A percentile compares a stretch with the other conserved stretches of the same genome.
These are phyloP conservation scores for Chydorus sphaericus DNA, from an alignment of 2,888 invertebrate species.

Conservation along the genomic window DNA sequence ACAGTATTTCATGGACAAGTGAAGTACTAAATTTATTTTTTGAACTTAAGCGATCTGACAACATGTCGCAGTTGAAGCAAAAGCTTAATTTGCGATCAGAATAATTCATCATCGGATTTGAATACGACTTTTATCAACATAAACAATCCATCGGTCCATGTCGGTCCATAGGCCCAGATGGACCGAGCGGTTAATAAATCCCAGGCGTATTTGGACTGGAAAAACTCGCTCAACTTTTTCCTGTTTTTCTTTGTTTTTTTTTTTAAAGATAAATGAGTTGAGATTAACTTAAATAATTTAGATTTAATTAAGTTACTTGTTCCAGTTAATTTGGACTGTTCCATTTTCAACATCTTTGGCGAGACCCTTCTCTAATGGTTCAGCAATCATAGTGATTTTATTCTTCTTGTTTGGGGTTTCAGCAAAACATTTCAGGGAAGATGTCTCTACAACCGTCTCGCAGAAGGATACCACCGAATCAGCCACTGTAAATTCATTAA, in stretches of 20 bases:
- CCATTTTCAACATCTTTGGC: slow-evolving; percentile 99
- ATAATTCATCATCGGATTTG: too few relatives aligned
- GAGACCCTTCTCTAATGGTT: slow-evolving; percentile 90
- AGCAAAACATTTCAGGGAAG: slow-evolving; percentile 96
- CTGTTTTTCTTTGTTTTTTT: slow-evolving; percentile 28
- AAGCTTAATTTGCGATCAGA: too few relatives aligned
- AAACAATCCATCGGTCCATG: too few relatives aligned
- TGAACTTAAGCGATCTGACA: too few relatives aligned
- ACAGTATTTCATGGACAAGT: too few relatives aligned
- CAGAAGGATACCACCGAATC: slow-evolving; percentile 99
- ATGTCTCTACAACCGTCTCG: slow-evolving; percentile 98
- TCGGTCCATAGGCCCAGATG: slow-evolving; percentile 99
- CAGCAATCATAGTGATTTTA: slow-evolving; percentile 99
- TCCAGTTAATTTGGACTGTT: slow-evolving; percentile 90
- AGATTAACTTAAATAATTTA: background rate
- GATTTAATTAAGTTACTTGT: slow-evolving; percentile 40
- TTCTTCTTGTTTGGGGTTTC: slow-evolving; percentile 99
- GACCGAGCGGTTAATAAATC: slow-evolving; percentile 95
- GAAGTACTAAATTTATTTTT: too few relatives aligned
- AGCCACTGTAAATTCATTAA: slow-evolving; percentile 48
- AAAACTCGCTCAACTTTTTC: slow-evolving; percentile 91
- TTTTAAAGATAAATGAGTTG: background rate
- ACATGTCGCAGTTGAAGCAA: too few relatives aligned
- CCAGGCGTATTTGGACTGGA: slow-evolving; percentile 99
- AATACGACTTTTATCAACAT: too few relatives aligned